A percentile compares a stretch with the other conserved stretches of the same genome.
These are phyloP conservation scores for Clamator glandarius DNA, from an alignment of 2,797 vertebrate species.

Conservation along the genomic window DNA sequence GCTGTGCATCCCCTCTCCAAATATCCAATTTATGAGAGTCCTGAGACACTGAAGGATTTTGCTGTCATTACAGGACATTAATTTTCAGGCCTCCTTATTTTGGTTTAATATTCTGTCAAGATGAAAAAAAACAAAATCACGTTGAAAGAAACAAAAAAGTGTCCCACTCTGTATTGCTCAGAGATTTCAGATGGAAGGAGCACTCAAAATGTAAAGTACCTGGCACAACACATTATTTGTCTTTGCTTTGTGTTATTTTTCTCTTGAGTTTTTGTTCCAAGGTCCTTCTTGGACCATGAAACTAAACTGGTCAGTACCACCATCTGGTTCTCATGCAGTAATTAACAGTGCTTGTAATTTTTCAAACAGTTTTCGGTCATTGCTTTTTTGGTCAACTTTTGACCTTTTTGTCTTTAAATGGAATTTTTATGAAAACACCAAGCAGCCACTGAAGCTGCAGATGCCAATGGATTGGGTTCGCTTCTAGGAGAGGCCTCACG, in stretches of 20 bases:
- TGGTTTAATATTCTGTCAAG: slow-evolving; percentile 36
- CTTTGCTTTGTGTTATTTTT: slow-evolving; percentile 18
- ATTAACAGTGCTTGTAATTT: slow-evolving; percentile 35
- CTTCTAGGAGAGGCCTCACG: not conserved
- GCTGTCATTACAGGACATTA: not conserved
- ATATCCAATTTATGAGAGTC: slow-evolving; percentile 32
- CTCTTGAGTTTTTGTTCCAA: slow-evolving; percentile 6
- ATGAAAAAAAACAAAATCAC: not conserved
- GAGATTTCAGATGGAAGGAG: not conserved
- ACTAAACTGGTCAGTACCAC: slow-evolving; percentile 2
- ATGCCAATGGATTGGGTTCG: not conserved
- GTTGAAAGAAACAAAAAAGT: not conserved
- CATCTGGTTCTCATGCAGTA: slow-evolving; percentile 46
- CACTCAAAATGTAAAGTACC: not conserved
- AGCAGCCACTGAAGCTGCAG: not conserved
- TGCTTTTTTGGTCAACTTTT: slow-evolving; percentile 20
- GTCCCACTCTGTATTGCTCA: not conserved
- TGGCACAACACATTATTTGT: slow-evolving; percentile 11
- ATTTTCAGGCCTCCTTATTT: slow-evolving; percentile 35
- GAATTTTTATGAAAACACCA: slow-evolving; percentile 15
- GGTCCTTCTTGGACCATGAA: slow-evolving; percentile 7
- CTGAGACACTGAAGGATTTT: not conserved
- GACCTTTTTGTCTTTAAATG: slow-evolving; percentile 52
- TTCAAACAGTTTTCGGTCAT: not conserved
- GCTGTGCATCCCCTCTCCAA: not conserved